A percentile compares a stretch with the other conserved stretches of the same genome.
Conservation (phyloP, 2,113 vertebrate species). For the Cheirogaleus medius region DNA sequence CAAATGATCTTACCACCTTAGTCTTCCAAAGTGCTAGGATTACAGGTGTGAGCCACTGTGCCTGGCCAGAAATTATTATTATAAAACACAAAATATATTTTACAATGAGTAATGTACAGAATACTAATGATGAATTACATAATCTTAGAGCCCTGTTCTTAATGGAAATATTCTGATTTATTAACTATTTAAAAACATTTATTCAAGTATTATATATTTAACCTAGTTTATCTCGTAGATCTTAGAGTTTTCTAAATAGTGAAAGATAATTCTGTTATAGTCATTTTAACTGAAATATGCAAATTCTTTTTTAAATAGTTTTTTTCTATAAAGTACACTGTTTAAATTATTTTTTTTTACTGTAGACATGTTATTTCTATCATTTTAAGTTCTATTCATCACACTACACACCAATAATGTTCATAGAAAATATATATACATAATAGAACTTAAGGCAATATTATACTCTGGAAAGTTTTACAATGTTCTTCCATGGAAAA, state of each 20-base stretch:
- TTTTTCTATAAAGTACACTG: not conserved
- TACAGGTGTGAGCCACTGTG: too few species aligned
- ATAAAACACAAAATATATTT: not conserved
- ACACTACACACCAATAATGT: not conserved
- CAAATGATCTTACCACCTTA: too few species aligned
- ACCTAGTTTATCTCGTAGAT: not conserved
- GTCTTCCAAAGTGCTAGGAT: too few species aligned
- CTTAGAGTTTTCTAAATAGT: slow-evolving; percentile 39
- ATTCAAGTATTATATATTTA: not conserved
- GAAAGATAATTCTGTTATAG: not conserved
- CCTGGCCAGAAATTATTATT: not conserved
- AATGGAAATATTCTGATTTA: slow-evolving; percentile 1
- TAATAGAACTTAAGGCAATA: not conserved
- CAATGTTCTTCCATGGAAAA: not conserved
- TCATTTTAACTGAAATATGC: not conserved
- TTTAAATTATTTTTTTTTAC: not conserved
- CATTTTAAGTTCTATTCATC: not conserved
- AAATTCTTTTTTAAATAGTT: not conserved
- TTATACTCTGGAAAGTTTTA: not conserved
- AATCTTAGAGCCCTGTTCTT: not conserved
- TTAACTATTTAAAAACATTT: not conserved
- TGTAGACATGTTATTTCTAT: not conserved
- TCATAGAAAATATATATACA: not conserved
- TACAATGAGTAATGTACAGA: not conserved
- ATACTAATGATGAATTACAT: not conserved